Evolutionary conservation across 2,888 invertebrate genomes (phyloP), one percentile per base, ranked within the genome.

Genomic region (Branchellion lobata): DNA sequence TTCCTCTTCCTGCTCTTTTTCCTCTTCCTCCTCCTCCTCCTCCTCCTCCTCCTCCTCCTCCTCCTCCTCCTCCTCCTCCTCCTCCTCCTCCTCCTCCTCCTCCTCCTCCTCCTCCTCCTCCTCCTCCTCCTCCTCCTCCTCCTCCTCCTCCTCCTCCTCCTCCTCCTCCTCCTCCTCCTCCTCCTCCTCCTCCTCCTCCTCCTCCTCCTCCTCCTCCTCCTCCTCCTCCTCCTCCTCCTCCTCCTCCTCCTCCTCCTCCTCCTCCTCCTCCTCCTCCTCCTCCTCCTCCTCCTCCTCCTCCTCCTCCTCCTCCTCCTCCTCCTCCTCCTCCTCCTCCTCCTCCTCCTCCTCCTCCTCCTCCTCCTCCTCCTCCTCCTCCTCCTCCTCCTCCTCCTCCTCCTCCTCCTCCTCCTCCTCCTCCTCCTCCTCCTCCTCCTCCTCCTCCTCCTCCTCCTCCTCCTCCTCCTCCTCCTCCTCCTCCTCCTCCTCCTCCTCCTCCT

Each of bases 81-180:
- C 18, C 3, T 31, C n/a, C 8, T 34, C 51, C 3, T 79, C 87
- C 93, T 94, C 94, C 88, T 94, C 91, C 74, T n/a, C 71, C 0
- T 14, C 74, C 0, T 8, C 74, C 14, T 40, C 53, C 0, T 8
- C 33, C 3, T 14, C 33, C 5, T 33, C 18, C 3, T 31, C n/a
- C 8, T 34, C 51, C 3, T 79, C 87, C 93, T 94, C 94, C 88
- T 94, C 91, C 74, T n/a, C 71, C 0, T 14, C 74, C 0, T 8
- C 74, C 14, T 40, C 53, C 0, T 8, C 33, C 3, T 14, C 33
- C 5, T 33, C 18, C 3, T 31, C n/a, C 8, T 34, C 51, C 3
- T 79, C 87, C 93, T 94, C 94, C 88, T 94, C 91, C 74, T n/a
- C 71, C 0, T 14, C 74, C 0, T 8, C 74, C 14, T 40, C 53